Percentiles rank a stretch among this genome's conserved stretches.
Conservation (phyloP, 1,140 invertebrate genomes). For the Aphidius gifuensis region DNA sequence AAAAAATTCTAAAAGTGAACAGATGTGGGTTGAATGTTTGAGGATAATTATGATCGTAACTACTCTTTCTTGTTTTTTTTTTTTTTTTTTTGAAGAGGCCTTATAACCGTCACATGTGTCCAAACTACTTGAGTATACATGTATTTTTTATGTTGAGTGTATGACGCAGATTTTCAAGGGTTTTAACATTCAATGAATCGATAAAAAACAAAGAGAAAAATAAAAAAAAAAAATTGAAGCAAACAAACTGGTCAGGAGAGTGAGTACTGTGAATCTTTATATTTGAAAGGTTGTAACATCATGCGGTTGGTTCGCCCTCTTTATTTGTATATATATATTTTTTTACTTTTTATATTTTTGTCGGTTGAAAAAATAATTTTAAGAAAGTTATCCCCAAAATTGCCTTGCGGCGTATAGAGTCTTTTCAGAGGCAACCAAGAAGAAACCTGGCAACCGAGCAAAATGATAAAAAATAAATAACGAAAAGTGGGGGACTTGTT, state of each 20-base stretch:
- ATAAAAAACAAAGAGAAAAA: no score
- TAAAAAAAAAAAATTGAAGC: constrained; percentile 5
- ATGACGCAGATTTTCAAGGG: constrained; percentile 11
- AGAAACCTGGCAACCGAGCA: constrained; percentile 37
- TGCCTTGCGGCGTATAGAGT: constrained; percentile 36
- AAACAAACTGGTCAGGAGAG: not conserved
- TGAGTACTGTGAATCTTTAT: not conserved
- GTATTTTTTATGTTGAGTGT: not conserved
- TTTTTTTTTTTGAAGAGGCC: not conserved
- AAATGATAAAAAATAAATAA: not conserved
- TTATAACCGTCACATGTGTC: constrained; percentile 13
- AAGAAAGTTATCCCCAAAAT: constrained; percentile 37
- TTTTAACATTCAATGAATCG: constrained; percentile 1
- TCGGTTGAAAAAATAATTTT: constrained; percentile 11
- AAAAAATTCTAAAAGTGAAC: no score
- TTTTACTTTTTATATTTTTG: not conserved
- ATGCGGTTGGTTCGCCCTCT: no score
- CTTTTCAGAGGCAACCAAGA: constrained; percentile 53
- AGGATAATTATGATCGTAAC: not conserved
- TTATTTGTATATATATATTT: no score
- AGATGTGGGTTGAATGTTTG: constrained; percentile 1
- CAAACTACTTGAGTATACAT: constrained; percentile 10
- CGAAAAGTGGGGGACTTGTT: constrained; percentile 44
- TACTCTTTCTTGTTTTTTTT: no score
- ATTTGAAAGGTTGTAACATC: not conserved